Conservation (phyloP, 1,140 invertebrate species). For the Pygmarrhopalites habei region DNA sequence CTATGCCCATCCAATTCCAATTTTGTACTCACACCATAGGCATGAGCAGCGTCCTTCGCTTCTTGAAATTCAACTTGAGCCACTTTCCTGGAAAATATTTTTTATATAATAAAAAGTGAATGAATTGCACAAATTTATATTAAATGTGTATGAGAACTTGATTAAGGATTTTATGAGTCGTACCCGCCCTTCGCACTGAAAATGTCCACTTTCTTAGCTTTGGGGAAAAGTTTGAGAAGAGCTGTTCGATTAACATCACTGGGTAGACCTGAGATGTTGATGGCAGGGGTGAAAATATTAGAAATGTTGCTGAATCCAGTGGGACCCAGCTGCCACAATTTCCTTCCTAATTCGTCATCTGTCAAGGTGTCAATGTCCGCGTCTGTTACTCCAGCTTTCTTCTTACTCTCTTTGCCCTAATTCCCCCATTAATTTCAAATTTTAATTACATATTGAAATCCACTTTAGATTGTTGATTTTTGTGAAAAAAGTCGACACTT, state of each 20-base stretch:
- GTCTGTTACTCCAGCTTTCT: not conserved
- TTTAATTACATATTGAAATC: not conserved
- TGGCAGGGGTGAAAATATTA: not conserved
- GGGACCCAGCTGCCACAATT: not conserved
- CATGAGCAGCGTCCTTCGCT: too few relatives aligned
- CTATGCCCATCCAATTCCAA: too few relatives aligned
- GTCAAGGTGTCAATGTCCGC: not conserved
- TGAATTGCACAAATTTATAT: too few relatives aligned
- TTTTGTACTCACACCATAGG: too few relatives aligned
- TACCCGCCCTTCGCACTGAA: not conserved
- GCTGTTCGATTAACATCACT: not conserved
- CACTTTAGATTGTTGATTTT: not conserved
- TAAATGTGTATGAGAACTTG: too few relatives aligned
- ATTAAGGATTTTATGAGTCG: too few relatives aligned
- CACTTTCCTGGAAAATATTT: too few relatives aligned
- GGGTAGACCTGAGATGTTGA: not conserved
- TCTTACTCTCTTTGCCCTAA: not conserved
- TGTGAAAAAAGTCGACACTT: not conserved
- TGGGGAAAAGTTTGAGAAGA: not conserved
- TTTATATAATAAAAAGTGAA: too few relatives aligned
- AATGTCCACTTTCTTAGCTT: not conserved
- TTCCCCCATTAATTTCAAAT: not conserved
- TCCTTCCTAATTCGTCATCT: conserved; percentile 1
- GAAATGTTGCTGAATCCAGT: not conserved
- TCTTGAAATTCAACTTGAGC: too few relatives aligned